Percentiles rank a stretch among this genome's conserved stretches.
Evolutionary conservation across 2,888 invertebrate species (phyloP).

Genomic region (Tineola bisselliella): DNA sequence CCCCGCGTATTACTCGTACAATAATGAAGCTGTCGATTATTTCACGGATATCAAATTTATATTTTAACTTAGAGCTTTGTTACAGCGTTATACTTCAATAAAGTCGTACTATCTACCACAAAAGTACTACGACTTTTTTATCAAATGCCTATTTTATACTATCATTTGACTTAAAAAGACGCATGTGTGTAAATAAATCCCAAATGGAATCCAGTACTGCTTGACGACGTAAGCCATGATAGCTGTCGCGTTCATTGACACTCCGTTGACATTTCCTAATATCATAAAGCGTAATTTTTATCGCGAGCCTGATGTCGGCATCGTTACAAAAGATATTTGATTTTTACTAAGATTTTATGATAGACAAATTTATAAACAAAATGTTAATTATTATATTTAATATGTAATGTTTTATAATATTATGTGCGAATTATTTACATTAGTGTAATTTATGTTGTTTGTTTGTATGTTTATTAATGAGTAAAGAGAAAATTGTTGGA

Average conservation of each 20-base stretch:
- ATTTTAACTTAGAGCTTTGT: not conserved
- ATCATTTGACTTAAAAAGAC: no score
- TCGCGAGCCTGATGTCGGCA: not conserved
- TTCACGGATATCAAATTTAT: not conserved
- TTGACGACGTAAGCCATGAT: not conserved
- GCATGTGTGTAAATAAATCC: no score
- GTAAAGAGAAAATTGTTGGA: no score
- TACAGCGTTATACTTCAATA: no score
- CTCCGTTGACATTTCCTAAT: not conserved
- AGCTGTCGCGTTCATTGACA: not conserved
- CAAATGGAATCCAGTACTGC: not conserved
- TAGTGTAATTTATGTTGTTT: no score
- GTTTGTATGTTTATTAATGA: no score
- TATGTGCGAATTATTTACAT: no score
- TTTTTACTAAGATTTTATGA: not conserved
- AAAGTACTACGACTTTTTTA: no score
- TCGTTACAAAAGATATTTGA: not conserved
- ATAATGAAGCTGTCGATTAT: not conserved
- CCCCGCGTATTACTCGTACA: not conserved
- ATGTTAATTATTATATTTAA: not conserved
- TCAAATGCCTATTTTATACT: no score
- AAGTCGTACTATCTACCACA: no score
- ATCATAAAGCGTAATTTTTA: not conserved
- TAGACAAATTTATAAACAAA: not conserved
- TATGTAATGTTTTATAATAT: not conserved